Conservation (phyloP, 2,113 vertebrate species). For the Heterotis niloticus region DNA sequence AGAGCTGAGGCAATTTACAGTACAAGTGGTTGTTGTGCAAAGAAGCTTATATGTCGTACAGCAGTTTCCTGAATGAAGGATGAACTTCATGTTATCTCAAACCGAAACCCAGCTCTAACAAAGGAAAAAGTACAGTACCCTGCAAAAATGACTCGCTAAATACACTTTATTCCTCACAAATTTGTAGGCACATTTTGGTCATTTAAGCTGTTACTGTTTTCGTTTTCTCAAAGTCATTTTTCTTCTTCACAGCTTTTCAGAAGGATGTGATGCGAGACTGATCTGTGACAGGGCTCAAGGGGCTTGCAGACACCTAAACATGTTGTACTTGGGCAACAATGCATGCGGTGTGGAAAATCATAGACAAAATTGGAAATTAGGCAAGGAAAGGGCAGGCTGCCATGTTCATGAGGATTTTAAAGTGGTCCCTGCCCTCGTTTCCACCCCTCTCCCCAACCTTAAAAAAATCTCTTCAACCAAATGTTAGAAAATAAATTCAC, state of each 20-base stretch:
- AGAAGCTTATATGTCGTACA: conserved; percentile 55
- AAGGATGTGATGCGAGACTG: background rate
- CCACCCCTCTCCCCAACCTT: too few relatives aligned
- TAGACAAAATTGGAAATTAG: background rate
- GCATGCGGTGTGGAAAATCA: background rate
- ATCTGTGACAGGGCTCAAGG: background rate
- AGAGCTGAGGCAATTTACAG: conserved; percentile 40
- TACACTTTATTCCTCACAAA: background rate
- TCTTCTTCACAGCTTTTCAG: background rate
- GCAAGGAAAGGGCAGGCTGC: background rate
- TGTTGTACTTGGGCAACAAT: conserved; percentile 10
- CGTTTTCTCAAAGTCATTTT: background rate
- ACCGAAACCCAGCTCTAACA: background rate
- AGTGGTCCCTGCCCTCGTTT: too few relatives aligned
- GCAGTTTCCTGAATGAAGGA: conserved; percentile 44
- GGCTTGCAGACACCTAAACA: background rate
- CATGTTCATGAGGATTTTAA: too few relatives aligned
- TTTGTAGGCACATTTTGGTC: conserved; percentile 16
- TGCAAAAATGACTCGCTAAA: conserved; percentile 3
- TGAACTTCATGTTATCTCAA: conserved; percentile 26
- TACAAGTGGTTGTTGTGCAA: conserved; percentile 44
- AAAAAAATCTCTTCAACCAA: too few relatives aligned
- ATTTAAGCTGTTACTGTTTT: conserved; percentile 4
- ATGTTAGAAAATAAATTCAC: too few relatives aligned
- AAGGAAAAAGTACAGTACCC: conserved; percentile 16